These are phyloP conservation scores for Pogona vitticeps DNA, from an alignment of 2,113 vertebrate species.

Conservation along the genomic window DNA sequence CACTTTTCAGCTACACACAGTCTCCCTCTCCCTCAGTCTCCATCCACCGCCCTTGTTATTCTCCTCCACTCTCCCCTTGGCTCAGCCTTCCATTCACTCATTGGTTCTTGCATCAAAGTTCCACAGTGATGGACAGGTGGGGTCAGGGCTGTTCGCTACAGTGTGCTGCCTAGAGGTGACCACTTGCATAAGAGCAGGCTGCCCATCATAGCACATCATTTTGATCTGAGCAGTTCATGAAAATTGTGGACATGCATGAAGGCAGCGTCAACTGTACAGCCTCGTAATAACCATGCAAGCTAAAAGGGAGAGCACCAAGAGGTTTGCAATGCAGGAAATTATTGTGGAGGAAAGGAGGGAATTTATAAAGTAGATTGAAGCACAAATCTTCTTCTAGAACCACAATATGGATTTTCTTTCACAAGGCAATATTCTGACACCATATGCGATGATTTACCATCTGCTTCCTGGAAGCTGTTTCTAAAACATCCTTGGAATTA, in stretches of 20 bases:
- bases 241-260: not conserved
- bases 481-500: constrained; percentile 27
- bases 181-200: not conserved
- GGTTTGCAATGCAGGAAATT: not conserved
- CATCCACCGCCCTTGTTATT: too few relatives aligned
- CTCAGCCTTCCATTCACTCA: too few relatives aligned
- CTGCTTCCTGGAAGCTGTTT: constrained; percentile 36
- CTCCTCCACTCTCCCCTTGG: too few relatives aligned
- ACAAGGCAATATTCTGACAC: constrained; percentile 39
- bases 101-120: too few relatives aligned
- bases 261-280: too few relatives aligned
- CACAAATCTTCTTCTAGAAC: constrained; percentile 17
- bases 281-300: not conserved
- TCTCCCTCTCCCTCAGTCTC: too few relatives aligned
- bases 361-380: constrained; percentile 22
- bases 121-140: too few relatives aligned
- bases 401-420: constrained; percentile 19
- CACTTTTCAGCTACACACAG: too few relatives aligned
- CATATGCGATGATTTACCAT: constrained; percentile 43
- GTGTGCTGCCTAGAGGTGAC: too few relatives aligned
- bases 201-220: not conserved
- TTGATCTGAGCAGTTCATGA: not conserved
- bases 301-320: not conserved
- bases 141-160: too few relatives aligned
- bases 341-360: constrained; percentile 12